Base-by-base conservation (phyloP, 2,888 invertebrate species). In the Cynaeus angustus region DNA sequence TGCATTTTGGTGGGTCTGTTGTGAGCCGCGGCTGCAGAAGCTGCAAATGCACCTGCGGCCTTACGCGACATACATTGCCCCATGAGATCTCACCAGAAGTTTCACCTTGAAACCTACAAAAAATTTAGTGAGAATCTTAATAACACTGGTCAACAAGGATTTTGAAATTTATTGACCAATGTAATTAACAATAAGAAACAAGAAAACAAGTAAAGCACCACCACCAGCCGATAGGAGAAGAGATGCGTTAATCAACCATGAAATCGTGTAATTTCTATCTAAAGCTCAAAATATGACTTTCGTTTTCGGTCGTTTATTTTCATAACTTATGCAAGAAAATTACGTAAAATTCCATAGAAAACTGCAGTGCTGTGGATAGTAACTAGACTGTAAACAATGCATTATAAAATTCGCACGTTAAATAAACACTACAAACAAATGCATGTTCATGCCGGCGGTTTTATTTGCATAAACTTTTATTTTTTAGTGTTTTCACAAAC, bases 51-150 rank as follows among this genome's bases (percentile, higher is more conserved):
- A 83, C 86, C 86, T 79, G 86, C 86, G 83, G 87, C 87, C 85
- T 88, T 88, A 86, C 91, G 90, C 87, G 91, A 91, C 87, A 91
- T 90, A 87, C 92, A 92, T 91, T 92, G 91, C 89, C 92, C 92
- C 92, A 92, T 92, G 90, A 81, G 88, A 85, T 46, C 12, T 66
- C 46, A 56, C 1, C 13, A 12, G 13, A 56, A 7, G 33, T 37
- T 41, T n/a, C n/a, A 9, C 28, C 14, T 56, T 45, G 45, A 48
- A 56, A 46, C 55, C 66, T 66, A 33, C 12, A 41, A 33, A 33
- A 41, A 2, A 10, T 41, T 41, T 10, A n/a, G 7, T 33, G 6
- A 33, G n/a, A 41, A 41, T 41, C 41, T 12, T 41, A n/a, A 7
- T 3, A 10, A 41, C 3, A 3, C 8, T 37, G n/a, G n/a, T 38